A percentile compares a stretch with the other conserved stretches of the same genome.
phyloP scores from a whole-genome alignment of 1,140 invertebrate genomes.

The Drosophila insularis region DNA sequence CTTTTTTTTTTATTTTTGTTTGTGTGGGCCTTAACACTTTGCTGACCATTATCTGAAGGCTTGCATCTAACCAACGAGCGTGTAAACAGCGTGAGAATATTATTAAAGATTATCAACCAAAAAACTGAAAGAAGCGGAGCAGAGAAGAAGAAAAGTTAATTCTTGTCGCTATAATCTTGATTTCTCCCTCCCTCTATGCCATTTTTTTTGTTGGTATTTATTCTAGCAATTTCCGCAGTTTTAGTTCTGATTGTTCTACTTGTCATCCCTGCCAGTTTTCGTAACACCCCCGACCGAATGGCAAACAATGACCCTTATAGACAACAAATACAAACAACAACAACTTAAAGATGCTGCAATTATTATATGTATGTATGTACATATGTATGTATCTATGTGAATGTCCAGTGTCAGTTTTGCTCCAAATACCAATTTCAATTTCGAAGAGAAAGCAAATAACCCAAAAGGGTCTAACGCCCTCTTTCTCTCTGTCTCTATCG shows the following conservation, averaged over 20 bases:
- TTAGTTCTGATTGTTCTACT: conserved; percentile 66
- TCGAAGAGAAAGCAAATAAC: conserved; percentile 61
- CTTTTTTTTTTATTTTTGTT: conserved; percentile 21
- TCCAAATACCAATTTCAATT: conserved; percentile 50
- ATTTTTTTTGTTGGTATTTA: conserved; percentile 37
- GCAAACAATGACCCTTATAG: conserved; percentile 64
- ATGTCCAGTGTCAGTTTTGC: conserved; percentile 42
- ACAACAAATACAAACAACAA: conserved; percentile 10
- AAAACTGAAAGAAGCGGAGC: background rate
- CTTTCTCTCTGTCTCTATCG: conserved; percentile 7
- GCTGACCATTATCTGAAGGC: conserved; percentile 50
- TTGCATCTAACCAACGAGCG: conserved; percentile 68
- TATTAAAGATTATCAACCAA: conserved; percentile 67
- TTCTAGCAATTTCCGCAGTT: conserved; percentile 74
- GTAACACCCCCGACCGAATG: conserved; percentile 42
- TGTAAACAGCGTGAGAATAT: conserved; percentile 77
- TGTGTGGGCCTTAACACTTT: conserved; percentile 52
- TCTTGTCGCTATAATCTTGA: conserved; percentile 37
- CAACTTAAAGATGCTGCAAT: conserved; percentile 50
- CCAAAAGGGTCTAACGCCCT: conserved; percentile 43
- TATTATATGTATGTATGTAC: conserved; percentile 28
- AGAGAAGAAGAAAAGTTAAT: conserved; percentile 4
- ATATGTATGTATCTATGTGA: conserved; percentile 15
- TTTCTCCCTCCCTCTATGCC: conserved; percentile 23
- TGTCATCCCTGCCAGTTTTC: conserved; percentile 42